These are phyloP conservation scores for Caenorhabditis elegans DNA, from an alignment of 1,140 invertebrate genomes.

Conservation along the genomic window WBcel235 BX284606.5:17066501-17067000, in stretches of 20 bases:
- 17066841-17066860: background rate
- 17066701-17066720: background rate
- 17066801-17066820: background rate
- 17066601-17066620: no score
- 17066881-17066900: background rate
- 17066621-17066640: no score
- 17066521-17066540: conserved; percentile 11
- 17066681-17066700: background rate
- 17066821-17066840: background rate
- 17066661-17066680: background rate
- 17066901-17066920: background rate
- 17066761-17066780: conserved; percentile 3
- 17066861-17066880: background rate
- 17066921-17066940: background rate
- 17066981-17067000: no score
- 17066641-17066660: no score
- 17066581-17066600: no score
- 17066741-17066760: background rate
- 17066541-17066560: conserved; percentile 2
- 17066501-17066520: conserved; percentile 4
- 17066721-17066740: conserved; percentile 9
- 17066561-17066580: no score
- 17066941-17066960: no score
- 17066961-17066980: no score
- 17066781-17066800: background rate